Percentiles rank a stretch among this genome's conserved stretches.
phyloP scores from a whole-genome alignment of 2,113 vertebrate species.

The Pyrgilauda ruficollis region DNA sequence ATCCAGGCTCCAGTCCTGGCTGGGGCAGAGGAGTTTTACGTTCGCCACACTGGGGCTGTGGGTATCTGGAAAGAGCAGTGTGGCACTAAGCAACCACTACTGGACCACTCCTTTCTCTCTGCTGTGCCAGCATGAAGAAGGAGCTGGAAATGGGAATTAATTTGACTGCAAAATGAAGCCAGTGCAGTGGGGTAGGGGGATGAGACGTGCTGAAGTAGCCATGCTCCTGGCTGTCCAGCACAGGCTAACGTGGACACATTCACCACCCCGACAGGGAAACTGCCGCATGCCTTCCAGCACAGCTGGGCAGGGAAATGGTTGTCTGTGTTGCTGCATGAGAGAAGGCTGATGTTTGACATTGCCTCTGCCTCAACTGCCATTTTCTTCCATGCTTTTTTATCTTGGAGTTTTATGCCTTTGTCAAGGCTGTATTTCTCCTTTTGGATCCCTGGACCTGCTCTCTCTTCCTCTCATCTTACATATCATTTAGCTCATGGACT shows the following conservation, averaged over 20 bases:
- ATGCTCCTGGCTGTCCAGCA: not conserved
- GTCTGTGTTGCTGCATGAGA: not conserved
- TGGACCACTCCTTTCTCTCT: not conserved
- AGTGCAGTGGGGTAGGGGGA: not conserved
- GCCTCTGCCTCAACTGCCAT: not conserved
- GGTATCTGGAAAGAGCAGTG: not conserved
- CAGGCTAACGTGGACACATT: rapidly evolving
- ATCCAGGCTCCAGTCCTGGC: not conserved
- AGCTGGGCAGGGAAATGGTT: not conserved
- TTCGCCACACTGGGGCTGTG: not conserved
- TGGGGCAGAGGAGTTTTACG: not conserved
- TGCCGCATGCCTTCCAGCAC: not conserved
- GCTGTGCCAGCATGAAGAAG: not conserved
- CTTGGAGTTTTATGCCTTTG: not conserved
- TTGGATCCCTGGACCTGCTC: not conserved
- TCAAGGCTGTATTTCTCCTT: not conserved
- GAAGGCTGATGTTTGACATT: not conserved
- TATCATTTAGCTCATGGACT: not conserved
- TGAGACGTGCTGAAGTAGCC: not conserved
- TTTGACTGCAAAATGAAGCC: not conserved
- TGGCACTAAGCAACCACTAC: not conserved
- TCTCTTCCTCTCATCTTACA: not conserved
- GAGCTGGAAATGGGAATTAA: not conserved
- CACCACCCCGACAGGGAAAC: not conserved
- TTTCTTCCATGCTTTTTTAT: not conserved